A percentile compares a stretch with the other conserved stretches of the same genome.
Evolutionary conservation across 2,797 vertebrate genomes (phyloP).

Genomic region (Okamejei kenojei): DNA sequence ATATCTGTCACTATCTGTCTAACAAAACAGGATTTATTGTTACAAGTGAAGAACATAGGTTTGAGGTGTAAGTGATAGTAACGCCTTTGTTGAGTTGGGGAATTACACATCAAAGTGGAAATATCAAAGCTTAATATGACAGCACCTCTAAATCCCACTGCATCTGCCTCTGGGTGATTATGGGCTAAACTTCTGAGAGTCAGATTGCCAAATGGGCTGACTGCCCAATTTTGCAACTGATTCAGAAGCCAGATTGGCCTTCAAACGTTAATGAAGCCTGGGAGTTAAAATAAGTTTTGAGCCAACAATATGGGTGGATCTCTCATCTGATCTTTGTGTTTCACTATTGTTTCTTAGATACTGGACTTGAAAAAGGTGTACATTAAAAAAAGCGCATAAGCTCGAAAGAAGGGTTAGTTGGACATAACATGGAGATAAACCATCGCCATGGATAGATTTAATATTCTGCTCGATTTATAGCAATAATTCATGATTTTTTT

Average conservation of each 20-base stretch:
- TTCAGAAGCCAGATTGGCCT: not conserved
- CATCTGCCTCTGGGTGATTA: not conserved
- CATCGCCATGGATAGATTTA: not conserved
- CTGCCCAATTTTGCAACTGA: not conserved
- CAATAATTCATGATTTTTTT: not conserved
- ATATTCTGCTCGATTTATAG: not conserved
- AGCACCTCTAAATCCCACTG: not conserved
- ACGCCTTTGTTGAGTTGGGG: not conserved
- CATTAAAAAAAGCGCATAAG: not conserved
- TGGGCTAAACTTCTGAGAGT: not conserved
- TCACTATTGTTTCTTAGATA: too few relatives aligned
- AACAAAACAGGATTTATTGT: not conserved
- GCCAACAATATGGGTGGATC: not conserved
- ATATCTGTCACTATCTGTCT: not conserved
- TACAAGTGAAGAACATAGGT: not conserved
- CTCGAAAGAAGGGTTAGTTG: not conserved
- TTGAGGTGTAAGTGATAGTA: not conserved
- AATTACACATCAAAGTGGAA: not conserved
- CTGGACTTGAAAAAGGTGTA: not conserved
- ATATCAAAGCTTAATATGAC: not conserved
- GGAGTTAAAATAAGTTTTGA: not conserved
- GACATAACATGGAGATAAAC: too few relatives aligned
- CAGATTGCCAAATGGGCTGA: not conserved
- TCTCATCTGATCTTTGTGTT: not conserved
- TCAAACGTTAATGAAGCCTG: slow-evolving; percentile 5